These are phyloP conservation scores for Cinara cedri DNA, from an alignment of 2,888 invertebrate genomes.

Conservation along the genomic window DNA sequence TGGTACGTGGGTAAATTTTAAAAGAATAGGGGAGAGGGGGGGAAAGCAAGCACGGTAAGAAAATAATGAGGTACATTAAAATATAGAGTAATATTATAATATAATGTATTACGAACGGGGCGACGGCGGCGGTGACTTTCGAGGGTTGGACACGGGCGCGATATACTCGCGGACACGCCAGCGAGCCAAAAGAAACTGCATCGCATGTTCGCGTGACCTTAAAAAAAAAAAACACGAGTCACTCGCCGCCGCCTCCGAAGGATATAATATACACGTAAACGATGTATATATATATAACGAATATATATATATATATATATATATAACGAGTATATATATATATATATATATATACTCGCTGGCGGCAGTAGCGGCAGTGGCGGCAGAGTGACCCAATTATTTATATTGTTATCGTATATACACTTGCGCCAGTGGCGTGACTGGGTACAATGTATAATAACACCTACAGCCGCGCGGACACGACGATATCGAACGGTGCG, in stretches of 20 bases:
- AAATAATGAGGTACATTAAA: not conserved
- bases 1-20: too few species aligned
- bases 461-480: not conserved
- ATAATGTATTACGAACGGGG: not conserved
- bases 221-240: not conserved
- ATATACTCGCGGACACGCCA: constrained; percentile 29
- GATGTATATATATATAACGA: not conserved
- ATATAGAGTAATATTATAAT: not conserved
- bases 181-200: constrained; percentile 40
- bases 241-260: constrained; percentile 11
- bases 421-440: not conserved
- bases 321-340: not conserved
- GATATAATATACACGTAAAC: constrained; percentile 7
- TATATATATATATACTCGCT: not conserved
- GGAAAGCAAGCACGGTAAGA: too few species aligned
- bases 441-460: not conserved
- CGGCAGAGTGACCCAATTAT: constrained; percentile 45
- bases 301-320: not conserved
- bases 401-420: not conserved
- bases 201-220: constrained; percentile 40
- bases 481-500: constrained; percentile 13
- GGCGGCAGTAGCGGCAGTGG: not conserved
- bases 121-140: not conserved
- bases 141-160: not conserved
- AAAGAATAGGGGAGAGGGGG: too few species aligned